Evolutionary conservation across 2,113 vertebrate genomes (phyloP).

Genomic region (Vulpes ferrilata): DNA sequence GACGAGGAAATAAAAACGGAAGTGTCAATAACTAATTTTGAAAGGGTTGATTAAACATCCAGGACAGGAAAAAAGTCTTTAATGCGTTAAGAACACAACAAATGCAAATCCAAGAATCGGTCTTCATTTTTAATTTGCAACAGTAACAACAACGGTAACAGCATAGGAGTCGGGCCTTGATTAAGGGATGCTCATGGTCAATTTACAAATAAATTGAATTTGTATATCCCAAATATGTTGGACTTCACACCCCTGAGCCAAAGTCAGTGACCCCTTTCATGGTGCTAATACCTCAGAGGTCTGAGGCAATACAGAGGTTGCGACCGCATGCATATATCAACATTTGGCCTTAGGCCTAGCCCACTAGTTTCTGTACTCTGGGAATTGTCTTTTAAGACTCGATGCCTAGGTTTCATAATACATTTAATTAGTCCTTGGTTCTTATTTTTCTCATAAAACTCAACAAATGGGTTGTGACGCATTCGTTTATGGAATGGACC

Average conservation of each 20-base stretch:
- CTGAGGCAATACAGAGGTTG: neutral
- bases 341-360: neutral
- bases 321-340: neutral
- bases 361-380: neutral
- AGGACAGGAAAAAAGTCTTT: neutral
- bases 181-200: neutral
- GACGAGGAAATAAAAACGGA: conserved; percentile 25
- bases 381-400: neutral
- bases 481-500: neutral
- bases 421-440: conserved; percentile 14
- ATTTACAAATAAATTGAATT: conserved; percentile 37
- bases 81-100: neutral
- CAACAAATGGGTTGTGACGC: neutral
- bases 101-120: neutral
- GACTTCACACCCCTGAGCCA: neutral
- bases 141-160: neutral
- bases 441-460: conserved; percentile 50
- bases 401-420: neutral
- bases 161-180: neutral
- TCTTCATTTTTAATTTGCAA: conserved; percentile 53
- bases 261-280: neutral
- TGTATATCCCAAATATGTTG: neutral
- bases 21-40: neutral
- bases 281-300: conserved; percentile 4
- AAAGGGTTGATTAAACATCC: conserved; percentile 11